Evolutionary conservation across 2,797 vertebrate species (phyloP).

Genomic region (Nasua narica): DNA sequence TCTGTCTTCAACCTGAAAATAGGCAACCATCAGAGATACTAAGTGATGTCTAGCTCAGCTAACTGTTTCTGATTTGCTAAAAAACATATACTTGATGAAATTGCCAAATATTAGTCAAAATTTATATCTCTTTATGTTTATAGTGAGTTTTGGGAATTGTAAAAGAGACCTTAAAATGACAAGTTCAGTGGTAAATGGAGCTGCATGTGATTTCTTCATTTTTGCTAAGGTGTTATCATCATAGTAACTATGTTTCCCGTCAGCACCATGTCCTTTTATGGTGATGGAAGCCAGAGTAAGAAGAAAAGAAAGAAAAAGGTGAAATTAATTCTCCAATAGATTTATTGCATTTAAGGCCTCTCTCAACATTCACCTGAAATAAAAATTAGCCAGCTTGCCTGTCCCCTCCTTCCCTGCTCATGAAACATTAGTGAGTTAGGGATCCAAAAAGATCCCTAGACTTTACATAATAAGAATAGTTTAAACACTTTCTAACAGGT

Average conservation of each 20-base stretch:
- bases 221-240: neutral
- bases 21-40: neutral
- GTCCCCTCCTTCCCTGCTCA: neutral
- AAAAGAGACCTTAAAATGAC: neutral
- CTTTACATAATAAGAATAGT: neutral
- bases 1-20: neutral
- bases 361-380: neutral
- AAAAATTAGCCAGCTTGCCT: neutral
- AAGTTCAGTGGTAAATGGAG: neutral
- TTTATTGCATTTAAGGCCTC: neutral
- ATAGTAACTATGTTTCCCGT: neutral
- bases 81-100: neutral
- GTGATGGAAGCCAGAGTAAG: neutral
- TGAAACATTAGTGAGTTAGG: neutral
- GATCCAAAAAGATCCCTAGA: neutral
- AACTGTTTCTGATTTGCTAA: neutral
- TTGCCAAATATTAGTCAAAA: neutral
- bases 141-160: neutral
- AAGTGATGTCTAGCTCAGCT: neutral
- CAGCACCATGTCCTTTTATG: neutral
- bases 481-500: neutral
- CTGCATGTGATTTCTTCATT: neutral
- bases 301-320: neutral
- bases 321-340: neutral
- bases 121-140: neutral